These are phyloP conservation scores for Hippocampus barbouri DNA, from an alignment of 2,113 vertebrate species.

Conservation along the genomic window DNA sequence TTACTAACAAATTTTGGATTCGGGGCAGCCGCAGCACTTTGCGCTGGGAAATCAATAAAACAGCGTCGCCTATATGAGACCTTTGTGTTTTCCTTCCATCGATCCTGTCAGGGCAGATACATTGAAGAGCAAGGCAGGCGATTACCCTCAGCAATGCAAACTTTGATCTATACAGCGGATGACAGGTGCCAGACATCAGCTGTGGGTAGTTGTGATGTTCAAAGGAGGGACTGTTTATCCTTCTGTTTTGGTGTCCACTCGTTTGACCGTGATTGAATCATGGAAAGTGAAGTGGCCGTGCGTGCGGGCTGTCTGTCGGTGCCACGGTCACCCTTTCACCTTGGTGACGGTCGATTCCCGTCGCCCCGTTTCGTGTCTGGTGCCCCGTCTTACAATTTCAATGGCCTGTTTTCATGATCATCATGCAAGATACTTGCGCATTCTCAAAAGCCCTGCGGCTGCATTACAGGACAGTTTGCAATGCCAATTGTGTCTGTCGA, in stretches of 20 bases:
- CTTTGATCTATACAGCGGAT: slow-evolving; percentile 59
- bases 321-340: slow-evolving; percentile 12
- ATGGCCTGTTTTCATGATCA: background rate
- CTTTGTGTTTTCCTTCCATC: slow-evolving; percentile 68
- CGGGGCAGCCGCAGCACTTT: slow-evolving; percentile 53
- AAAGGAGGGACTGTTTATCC: slow-evolving; percentile 53
- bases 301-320: slow-evolving; percentile 9
- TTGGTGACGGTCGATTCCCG: background rate
- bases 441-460: background rate
- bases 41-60: slow-evolving; percentile 67
- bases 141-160: slow-evolving; percentile 61
- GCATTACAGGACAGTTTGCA: background rate
- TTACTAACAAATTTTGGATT: slow-evolving; percentile 53
- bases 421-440: background rate
- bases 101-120: slow-evolving; percentile 68
- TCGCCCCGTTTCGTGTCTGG: background rate
- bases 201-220: slow-evolving; percentile 63
- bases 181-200: slow-evolving; percentile 67
- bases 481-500: background rate
- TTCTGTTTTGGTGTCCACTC: slow-evolving; percentile 32
- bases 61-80: slow-evolving; percentile 70
- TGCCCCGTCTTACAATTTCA: background rate
- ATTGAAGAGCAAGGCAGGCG: slow-evolving; percentile 56
- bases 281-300: slow-evolving; percentile 6
- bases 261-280: slow-evolving; percentile 21